Evolutionary conservation across 2,888 invertebrate genomes (phyloP), one percentile per base, ranked within the genome.

Genomic region (Argyresthia albistria): DNA sequence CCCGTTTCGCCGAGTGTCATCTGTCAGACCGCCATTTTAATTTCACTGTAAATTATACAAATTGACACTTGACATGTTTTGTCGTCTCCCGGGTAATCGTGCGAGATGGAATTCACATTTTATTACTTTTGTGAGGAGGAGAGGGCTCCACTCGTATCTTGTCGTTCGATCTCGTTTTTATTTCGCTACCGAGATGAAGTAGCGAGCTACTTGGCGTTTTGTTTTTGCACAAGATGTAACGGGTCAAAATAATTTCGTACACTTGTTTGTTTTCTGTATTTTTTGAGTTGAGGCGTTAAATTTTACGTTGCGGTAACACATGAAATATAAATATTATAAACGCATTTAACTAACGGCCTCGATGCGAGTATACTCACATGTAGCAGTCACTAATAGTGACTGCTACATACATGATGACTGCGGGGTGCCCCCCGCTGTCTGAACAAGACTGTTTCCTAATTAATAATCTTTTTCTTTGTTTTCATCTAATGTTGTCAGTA

Each of bases 11-110:
- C 60, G 68, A 73, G 73, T 73, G 80, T 78, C 81, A 78, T 73
- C 79, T 79, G 81, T 83, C 81, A 79, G 63, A 61, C 70, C 66
- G 69, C 72, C 74, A 73, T 80, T 81, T 82, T 82, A 83, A 82
- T 80, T 79, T 67, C 60, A 66, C 62, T 69, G 73, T 73, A 80
- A 82, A 81, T 81, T 82, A 77, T 67, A 74, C 65, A 76, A 83
- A 80, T 80, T 83, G 82, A 81, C 82, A 80, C 64, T 80, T 84
- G 83, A 80, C 76, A 79, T 81, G 75, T 78, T 84, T 80, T 80
- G 81, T 82, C 79, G 75, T 80, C 81, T 82, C 77, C 63, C 61
- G 80, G 69, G 81, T 77, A 81, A 80, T 81, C 75, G 71, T 66
- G 73, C 74, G 62, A 76, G 80, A 76, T 77, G 72, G 72, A 70